A percentile compares a stretch with the other conserved stretches of the same genome.
Evolutionary conservation across 2,888 invertebrate genomes (phyloP).

Genomic region (Digitonthophagus gazella): DNA sequence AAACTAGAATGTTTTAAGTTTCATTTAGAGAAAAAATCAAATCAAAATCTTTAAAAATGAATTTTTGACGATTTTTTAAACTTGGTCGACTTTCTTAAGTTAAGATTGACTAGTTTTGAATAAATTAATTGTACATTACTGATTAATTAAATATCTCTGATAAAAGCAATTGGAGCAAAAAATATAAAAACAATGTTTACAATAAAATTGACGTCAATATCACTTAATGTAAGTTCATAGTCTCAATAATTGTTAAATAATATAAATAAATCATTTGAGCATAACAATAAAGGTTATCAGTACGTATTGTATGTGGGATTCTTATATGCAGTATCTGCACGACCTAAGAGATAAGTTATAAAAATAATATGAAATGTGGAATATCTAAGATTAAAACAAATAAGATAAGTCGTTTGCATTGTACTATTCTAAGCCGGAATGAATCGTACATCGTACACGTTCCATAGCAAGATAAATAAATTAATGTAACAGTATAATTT

Average conservation of each 20-base stretch:
- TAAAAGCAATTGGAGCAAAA: no score
- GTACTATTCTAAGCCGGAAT: background rate
- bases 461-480: no score
- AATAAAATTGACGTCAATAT: background rate
- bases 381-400: background rate
- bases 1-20: no score
- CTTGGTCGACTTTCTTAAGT: no score
- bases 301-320: background rate
- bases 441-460: no score
- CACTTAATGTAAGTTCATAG: background rate
- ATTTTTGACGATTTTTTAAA: no score
- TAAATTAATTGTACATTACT: no score
- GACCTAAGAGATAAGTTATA: background rate
- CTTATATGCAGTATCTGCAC: background rate
- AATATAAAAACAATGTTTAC: background rate
- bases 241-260: background rate
- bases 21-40: no score
- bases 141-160: no score
- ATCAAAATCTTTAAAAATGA: no score
- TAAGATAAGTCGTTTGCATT: background rate
- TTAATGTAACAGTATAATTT: no score
- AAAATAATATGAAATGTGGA: background rate
- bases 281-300: background rate
- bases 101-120: no score
- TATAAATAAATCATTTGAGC: background rate